Evolutionary conservation across 2,797 vertebrate species (phyloP).

Genomic region (Mormyrops attenuatus): DNA sequence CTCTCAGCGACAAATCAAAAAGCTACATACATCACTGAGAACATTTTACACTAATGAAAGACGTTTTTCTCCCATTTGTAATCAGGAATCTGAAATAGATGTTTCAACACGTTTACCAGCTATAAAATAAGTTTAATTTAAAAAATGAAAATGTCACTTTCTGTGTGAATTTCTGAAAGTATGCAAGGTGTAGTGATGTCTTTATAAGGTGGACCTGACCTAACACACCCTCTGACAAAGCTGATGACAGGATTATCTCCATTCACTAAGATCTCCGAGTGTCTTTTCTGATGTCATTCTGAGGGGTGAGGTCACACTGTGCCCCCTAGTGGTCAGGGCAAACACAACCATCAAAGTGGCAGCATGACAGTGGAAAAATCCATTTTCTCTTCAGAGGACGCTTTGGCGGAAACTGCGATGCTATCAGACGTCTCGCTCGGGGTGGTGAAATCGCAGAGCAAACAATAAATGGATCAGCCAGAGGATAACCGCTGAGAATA

Average conservation of each 20-base stretch:
- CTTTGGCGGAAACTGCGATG: neutral
- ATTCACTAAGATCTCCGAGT: neutral
- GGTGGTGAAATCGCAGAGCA: constrained; percentile 4
- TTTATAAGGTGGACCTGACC: neutral
- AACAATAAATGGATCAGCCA: neutral
- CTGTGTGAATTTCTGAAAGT: neutral
- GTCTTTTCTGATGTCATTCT: neutral
- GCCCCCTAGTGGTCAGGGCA: constrained; percentile 22
- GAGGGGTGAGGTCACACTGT: neutral
- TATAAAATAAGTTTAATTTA: neutral
- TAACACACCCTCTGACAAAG: neutral
- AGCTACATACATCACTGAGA: neutral
- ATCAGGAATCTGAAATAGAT: neutral
- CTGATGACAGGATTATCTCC: neutral
- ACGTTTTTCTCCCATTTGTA: neutral
- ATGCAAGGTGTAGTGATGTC: neutral
- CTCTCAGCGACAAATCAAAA: neutral
- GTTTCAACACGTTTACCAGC: neutral
- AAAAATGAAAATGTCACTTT: neutral
- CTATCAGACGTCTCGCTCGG: neutral
- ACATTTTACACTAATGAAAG: neutral
- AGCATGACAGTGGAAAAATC: neutral
- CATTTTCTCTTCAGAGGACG: constrained; percentile 19
- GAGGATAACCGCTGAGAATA: neutral
- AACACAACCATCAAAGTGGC: neutral